These are phyloP conservation scores for Megatriorchis doriae DNA, from an alignment of 2,113 vertebrate species.

Conservation along the genomic window DNA sequence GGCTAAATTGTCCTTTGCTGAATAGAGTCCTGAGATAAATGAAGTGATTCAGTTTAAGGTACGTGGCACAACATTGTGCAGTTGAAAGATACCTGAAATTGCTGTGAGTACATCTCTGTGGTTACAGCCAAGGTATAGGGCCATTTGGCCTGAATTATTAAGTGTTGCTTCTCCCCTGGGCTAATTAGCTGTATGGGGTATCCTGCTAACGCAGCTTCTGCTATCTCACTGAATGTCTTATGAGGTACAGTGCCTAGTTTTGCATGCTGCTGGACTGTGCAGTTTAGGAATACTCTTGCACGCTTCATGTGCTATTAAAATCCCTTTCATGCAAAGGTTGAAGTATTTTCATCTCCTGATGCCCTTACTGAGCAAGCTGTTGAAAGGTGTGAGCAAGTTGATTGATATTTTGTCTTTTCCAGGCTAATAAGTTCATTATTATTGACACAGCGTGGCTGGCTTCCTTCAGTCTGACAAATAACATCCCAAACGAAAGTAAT, in stretches of 20 bases:
- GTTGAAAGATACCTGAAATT: background rate
- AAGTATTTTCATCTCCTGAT: background rate
- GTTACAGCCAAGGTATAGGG: background rate
- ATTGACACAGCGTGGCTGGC: background rate
- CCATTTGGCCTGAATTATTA: background rate
- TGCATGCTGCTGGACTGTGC: background rate
- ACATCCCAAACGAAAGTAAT: background rate
- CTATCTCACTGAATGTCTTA: fast-evolving
- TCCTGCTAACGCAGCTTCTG: background rate
- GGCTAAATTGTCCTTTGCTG: background rate
- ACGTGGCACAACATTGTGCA: fast-evolving
- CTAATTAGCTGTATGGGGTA: background rate
- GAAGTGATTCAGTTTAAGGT: background rate
- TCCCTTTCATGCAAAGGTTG: background rate
- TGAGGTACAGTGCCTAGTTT: fast-evolving
- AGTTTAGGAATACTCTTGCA: background rate
- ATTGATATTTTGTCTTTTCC: background rate
- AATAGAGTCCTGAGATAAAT: background rate
- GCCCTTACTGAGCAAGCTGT: background rate
- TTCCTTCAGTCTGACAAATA: background rate
- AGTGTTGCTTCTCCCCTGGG: background rate
- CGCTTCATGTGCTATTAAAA: background rate
- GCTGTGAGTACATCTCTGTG: background rate
- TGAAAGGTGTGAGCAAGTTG: background rate
- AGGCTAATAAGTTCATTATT: background rate